Conservation (phyloP, 2,113 vertebrate species). For the Podiceps cristatus region DNA sequence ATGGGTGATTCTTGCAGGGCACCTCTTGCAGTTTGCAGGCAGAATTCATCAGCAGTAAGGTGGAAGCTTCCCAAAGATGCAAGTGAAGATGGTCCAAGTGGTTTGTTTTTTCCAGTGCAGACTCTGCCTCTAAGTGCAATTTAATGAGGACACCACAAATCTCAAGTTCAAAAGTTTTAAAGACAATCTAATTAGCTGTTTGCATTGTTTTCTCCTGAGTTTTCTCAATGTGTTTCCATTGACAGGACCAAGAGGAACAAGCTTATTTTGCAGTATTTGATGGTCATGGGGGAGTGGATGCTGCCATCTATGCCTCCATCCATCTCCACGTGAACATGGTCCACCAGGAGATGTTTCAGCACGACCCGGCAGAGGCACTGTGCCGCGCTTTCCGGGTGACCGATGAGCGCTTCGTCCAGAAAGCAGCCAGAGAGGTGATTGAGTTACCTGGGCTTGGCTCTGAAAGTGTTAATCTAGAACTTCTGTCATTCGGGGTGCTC, state of each 20-base stretch:
- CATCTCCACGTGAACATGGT: constrained; percentile 96
- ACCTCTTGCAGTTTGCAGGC: neutral
- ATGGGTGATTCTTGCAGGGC: neutral
- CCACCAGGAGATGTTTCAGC: constrained; percentile 89
- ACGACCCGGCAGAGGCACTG: constrained; percentile 89
- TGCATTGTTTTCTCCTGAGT: neutral
- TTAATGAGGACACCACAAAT: neutral
- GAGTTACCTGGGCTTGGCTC: neutral
- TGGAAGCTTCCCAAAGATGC: neutral
- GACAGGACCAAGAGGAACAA: constrained; percentile 96
- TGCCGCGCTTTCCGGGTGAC: constrained; percentile 91
- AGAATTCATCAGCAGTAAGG: neutral
- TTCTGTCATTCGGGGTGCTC: neutral
- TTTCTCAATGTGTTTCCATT: neutral
- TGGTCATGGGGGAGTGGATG: constrained; percentile 95
- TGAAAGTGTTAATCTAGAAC: fast-evolving
- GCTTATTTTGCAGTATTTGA: constrained; percentile 97
- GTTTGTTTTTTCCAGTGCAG: neutral
- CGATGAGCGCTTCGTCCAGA: constrained; percentile 93
- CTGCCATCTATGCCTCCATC: constrained; percentile 94
- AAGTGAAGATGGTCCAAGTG: neutral
- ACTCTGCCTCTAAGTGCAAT: neutral
- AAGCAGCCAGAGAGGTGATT: constrained; percentile 92
- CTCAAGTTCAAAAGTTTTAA: neutral
- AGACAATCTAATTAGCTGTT: neutral